These are phyloP conservation scores for Malthinus seriepunctatus DNA, from an alignment of 2,888 invertebrate species.

Conservation along the genomic window DNA sequence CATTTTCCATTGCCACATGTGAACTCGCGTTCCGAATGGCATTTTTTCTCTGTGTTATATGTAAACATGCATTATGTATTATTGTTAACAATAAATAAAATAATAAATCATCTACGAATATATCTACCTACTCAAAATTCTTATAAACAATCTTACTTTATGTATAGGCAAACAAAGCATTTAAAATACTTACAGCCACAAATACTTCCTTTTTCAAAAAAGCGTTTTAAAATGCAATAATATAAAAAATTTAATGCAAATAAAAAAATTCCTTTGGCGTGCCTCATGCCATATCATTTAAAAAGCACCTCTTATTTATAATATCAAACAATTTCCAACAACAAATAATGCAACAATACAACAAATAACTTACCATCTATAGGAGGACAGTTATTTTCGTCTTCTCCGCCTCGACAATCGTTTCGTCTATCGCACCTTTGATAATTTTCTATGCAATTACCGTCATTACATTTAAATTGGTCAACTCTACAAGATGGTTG, in stretches of 20 bases:
- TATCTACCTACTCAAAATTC: too few species aligned
- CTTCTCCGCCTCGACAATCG: slow-evolving; percentile 66
- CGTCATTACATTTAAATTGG: slow-evolving; percentile 61
- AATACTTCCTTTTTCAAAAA: too few species aligned
- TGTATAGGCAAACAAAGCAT: background rate
- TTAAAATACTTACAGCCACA: slow-evolving; percentile 1
- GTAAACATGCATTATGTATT: slow-evolving; percentile 23
- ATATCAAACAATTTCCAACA: too few species aligned
- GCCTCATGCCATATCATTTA: too few species aligned
- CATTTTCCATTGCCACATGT: slow-evolving; percentile 76
- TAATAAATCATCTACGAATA: background rate
- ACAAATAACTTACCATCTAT: slow-evolving; percentile 23
- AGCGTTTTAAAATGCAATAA: background rate
- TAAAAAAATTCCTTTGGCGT: background rate
- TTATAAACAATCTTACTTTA: too few species aligned
- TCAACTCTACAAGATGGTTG: slow-evolving; percentile 20
- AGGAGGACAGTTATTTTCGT: slow-evolving; percentile 62
- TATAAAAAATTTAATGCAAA: slow-evolving; percentile 2
- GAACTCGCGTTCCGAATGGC: slow-evolving; percentile 54
- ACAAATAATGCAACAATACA: too few species aligned
- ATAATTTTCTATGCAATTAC: slow-evolving; percentile 59
- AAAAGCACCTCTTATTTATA: too few species aligned
- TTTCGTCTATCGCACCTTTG: slow-evolving; percentile 62
- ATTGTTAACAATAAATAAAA: slow-evolving; percentile 11
- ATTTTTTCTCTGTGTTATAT: slow-evolving; percentile 30